Evolutionary conservation across 2,888 invertebrate genomes (phyloP), one percentile per base, ranked within the genome.

Genomic region (Drosophila anceps): DNA sequence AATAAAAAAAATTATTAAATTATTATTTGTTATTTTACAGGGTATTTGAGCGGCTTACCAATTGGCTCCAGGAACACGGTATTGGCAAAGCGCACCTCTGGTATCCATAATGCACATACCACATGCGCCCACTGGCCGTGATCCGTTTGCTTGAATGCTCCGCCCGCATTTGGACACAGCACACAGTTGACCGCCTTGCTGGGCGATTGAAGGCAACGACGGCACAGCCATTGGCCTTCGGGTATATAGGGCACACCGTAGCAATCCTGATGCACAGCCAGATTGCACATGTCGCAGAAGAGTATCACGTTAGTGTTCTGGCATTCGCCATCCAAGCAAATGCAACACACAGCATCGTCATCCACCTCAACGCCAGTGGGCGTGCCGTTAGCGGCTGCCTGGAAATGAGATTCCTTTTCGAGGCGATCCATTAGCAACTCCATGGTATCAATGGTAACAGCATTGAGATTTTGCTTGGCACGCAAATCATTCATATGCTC

Each of bases 231-330:
- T 92, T 99, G 98, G 0, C 99, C 98, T 91, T 98, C 98, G 0
- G 98, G 98, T 90, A 98, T 98, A 92, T 98, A 98, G 8, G 98
- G 98, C 7, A 95, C 92, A 10, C 99, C 99, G 93, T 99, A 99
- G 91, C 99, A 99, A 93, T 99, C 98, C 94, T 99, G 99, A 93
- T 99, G 99, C 15, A 99, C 99, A 31, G 99, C 98, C 79, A 99
- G 94, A 93, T 99, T 99, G 93, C 99, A 99, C 98, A 99, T 98
- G 94, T 99, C 99, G 94, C 99, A 99, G 94, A 99, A 99, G 58
- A 99, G 94, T 82, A 99, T 99, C 51, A 98, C 99, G 93, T 99
- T 99, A 59, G 98, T 98, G 93, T 99, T 99, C 93, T 99, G 98
- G 92, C 99, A 99, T 92, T 99, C 99, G 2, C 99, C 99, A 90